phyloP scores from a whole-genome alignment of 2,797 vertebrate species.

The Acrocephalus scirpaceus region DNA sequence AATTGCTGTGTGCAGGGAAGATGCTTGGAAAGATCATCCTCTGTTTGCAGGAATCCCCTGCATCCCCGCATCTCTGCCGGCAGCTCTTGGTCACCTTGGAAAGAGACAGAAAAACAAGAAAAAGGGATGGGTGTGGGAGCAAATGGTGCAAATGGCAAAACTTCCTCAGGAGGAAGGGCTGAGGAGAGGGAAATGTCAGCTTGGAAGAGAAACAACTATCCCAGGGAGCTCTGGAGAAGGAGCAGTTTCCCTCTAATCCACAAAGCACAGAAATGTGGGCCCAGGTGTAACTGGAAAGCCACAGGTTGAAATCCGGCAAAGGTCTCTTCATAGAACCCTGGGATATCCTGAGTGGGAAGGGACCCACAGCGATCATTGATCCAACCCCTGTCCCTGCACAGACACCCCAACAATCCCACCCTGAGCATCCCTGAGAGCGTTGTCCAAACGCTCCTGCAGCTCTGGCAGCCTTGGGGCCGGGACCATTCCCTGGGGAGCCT shows the following conservation, averaged over 20 bases:
- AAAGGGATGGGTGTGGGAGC: not conserved
- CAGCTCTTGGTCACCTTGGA: not conserved
- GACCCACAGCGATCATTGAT: fast-evolving
- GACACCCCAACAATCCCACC: not conserved
- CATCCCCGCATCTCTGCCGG: not conserved
- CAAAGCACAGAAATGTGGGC: not conserved
- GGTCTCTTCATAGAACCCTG: too few species aligned
- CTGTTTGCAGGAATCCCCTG: not conserved
- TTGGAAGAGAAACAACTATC: not conserved
- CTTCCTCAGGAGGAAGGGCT: not conserved
- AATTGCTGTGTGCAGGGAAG: not conserved
- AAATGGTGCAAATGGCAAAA: not conserved
- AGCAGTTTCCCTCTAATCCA: not conserved
- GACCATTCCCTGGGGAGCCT: not conserved
- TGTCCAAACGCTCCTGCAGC: not conserved
- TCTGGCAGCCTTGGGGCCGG: not conserved
- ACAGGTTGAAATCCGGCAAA: not conserved
- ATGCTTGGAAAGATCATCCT: not conserved
- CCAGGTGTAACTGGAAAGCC: not conserved
- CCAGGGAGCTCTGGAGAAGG: not conserved
- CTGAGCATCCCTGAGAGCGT: not conserved
- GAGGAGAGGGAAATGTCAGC: not conserved
- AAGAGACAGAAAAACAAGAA: not conserved
- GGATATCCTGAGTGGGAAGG: not conserved
- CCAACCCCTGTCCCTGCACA: not conserved